Evolutionary conservation across 2,888 invertebrate species (phyloP).

Genomic region (Hirtodrosophila confusa): DNA sequence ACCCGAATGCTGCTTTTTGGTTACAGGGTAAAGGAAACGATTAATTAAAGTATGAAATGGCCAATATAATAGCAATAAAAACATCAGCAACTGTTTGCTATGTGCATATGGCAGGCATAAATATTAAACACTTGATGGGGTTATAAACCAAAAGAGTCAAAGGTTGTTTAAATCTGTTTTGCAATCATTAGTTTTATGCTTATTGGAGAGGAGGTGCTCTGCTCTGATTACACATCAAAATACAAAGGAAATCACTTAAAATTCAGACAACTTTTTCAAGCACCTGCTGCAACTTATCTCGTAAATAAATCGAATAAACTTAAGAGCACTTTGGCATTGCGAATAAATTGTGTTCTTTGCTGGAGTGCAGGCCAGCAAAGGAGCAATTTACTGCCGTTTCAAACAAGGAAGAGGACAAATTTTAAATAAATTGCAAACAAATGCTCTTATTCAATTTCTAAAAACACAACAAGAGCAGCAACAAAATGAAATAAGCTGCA

Average conservation of each 20-base stretch:
- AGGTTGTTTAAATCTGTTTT: slow-evolving; percentile 10
- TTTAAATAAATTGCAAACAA: slow-evolving; percentile 74
- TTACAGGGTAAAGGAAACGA: too few species aligned
- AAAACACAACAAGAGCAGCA: slow-evolving; percentile 36
- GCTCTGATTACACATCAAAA: slow-evolving; percentile 10
- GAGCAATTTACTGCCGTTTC: slow-evolving; percentile 56
- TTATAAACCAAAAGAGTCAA: slow-evolving; percentile 6
- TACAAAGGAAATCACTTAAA: slow-evolving; percentile 33
- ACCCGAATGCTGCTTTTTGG: too few species aligned
- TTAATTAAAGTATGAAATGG: too few species aligned
- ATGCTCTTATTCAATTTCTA: slow-evolving; percentile 70
- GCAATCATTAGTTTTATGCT: slow-evolving; percentile 10
- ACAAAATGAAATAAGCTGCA: slow-evolving; percentile 50
- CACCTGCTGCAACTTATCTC: slow-evolving; percentile 41
- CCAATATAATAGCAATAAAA: too few species aligned
- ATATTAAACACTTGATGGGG: too few species aligned
- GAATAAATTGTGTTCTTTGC: slow-evolving; percentile 36
- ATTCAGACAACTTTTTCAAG: slow-evolving; percentile 9
- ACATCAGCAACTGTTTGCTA: too few species aligned
- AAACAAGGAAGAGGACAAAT: slow-evolving; percentile 49
- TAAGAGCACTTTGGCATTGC: slow-evolving; percentile 48
- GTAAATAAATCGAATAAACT: slow-evolving; percentile 44
- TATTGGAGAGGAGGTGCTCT: not conserved
- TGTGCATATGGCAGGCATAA: too few species aligned
- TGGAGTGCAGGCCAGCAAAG: slow-evolving; percentile 13